These are phyloP conservation scores for Thymallus thymallus DNA, from an alignment of 2,113 vertebrate species.

Conservation along the genomic window DNA sequence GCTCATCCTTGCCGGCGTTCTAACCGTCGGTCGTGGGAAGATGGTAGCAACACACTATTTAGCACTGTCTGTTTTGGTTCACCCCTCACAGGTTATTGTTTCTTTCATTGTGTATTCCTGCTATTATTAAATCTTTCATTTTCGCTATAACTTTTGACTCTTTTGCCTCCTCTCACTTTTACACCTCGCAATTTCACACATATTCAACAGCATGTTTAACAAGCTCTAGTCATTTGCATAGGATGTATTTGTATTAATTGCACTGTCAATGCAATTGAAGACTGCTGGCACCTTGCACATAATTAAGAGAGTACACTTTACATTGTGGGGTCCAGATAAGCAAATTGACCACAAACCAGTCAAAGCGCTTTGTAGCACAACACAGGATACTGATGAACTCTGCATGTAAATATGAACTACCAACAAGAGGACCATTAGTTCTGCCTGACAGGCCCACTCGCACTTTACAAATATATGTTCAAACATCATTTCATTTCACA, in stretches of 20 bases:
- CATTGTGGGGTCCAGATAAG: slow-evolving; percentile 7
- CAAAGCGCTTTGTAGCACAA: slow-evolving; percentile 2
- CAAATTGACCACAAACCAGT: not conserved
- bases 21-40: no score
- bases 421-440: slow-evolving; percentile 37
- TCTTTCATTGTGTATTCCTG: no score
- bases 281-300: not conserved
- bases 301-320: not conserved
- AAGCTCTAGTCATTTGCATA: not conserved
- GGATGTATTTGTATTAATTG: not conserved
- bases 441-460: slow-evolving; percentile 18
- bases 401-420: slow-evolving; percentile 28
- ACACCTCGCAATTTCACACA: no score
- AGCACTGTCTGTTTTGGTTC: no score
- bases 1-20: no score
- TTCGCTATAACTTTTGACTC: no score
- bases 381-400: slow-evolving; percentile 10
- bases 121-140: no score
- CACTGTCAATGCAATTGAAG: not conserved
- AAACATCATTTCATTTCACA: slow-evolving; percentile 53
- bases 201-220: not conserved
- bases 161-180: no score
- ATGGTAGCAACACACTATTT: no score
- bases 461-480: slow-evolving; percentile 35
- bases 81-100: no score